Conservation (phyloP, 2,113 vertebrate genomes). For the Gambusia holbrooki region DNA sequence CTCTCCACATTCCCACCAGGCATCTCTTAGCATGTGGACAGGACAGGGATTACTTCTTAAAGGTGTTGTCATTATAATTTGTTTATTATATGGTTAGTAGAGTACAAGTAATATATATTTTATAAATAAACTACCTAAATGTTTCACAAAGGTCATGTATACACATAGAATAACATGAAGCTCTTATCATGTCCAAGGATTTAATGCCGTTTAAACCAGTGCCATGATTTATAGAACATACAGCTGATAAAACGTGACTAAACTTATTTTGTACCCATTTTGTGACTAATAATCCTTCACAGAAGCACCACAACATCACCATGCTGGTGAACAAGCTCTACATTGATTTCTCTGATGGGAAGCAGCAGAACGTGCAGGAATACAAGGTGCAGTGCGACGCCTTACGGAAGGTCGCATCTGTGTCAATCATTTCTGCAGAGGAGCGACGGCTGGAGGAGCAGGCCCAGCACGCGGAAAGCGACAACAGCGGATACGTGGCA, state of each 20-base stretch:
- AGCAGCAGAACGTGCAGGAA: conserved; percentile 85
- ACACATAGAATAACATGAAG: too few relatives aligned
- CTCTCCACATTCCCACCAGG: too few relatives aligned
- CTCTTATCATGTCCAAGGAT: too few relatives aligned
- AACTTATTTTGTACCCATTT: neutral
- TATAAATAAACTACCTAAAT: too few relatives aligned
- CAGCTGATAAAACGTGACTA: too few relatives aligned
- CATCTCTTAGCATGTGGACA: too few relatives aligned
- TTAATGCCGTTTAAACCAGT: neutral
- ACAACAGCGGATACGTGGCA: conserved; percentile 21
- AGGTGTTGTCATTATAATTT: too few relatives aligned
- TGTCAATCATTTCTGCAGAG: conserved; percentile 84
- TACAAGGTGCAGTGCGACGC: conserved; percentile 93
- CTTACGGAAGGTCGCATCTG: conserved; percentile 87
- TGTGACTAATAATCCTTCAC: conserved; percentile 53
- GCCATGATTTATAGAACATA: too few relatives aligned
- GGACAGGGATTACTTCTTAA: too few relatives aligned
- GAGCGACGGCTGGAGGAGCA: conserved; percentile 79
- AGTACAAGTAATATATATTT: too few relatives aligned
- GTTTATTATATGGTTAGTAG: too few relatives aligned
- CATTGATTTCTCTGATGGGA: conserved; percentile 86
- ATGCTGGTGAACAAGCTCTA: conserved; percentile 92
- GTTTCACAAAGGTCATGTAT: too few relatives aligned
- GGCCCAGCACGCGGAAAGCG: conserved; percentile 79
- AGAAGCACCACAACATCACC: conserved; percentile 90